Evolutionary conservation across 1,140 invertebrate species (phyloP).

Genomic region (Anthonomus grandis): DNA sequence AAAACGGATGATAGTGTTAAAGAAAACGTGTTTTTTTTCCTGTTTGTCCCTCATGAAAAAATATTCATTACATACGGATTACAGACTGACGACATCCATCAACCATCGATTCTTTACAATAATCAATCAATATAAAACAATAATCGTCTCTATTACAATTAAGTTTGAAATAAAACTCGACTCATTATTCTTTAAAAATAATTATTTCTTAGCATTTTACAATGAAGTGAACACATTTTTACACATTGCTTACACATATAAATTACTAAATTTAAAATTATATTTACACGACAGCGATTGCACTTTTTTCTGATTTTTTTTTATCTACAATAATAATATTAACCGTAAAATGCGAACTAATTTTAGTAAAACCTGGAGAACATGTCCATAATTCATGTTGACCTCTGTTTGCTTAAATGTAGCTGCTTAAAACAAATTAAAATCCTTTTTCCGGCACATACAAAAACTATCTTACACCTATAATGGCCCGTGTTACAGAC

Average conservation of each 20-base stretch:
- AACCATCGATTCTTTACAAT: too few relatives aligned
- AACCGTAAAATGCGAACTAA: neutral
- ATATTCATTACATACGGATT: neutral
- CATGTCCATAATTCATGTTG: neutral
- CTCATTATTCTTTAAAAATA: conserved; percentile 12
- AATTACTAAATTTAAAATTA: conserved; percentile 36
- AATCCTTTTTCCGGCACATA: neutral
- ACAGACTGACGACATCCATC: too few relatives aligned
- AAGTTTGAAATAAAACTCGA: too few relatives aligned
- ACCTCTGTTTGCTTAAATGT: neutral
- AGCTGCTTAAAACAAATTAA: neutral
- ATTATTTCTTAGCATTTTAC: conserved; percentile 28
- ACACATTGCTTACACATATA: conserved; percentile 33
- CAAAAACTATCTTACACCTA: neutral
- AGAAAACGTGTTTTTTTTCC: conserved; percentile 11
- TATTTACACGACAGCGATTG: conserved; percentile 37
- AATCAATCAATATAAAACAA: too few relatives aligned
- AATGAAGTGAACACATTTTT: conserved; percentile 41
- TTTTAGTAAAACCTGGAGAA: neutral
- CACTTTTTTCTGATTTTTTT: conserved; percentile 20
- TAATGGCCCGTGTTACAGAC: conserved; percentile 8
- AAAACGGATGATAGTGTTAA: conserved; percentile 49
- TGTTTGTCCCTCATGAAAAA: too few relatives aligned
- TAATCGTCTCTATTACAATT: too few relatives aligned
- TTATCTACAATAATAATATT: conserved; percentile 29